Conservation (phyloP, 2,113 vertebrate genomes). For the Setophaga petechia region DNA sequence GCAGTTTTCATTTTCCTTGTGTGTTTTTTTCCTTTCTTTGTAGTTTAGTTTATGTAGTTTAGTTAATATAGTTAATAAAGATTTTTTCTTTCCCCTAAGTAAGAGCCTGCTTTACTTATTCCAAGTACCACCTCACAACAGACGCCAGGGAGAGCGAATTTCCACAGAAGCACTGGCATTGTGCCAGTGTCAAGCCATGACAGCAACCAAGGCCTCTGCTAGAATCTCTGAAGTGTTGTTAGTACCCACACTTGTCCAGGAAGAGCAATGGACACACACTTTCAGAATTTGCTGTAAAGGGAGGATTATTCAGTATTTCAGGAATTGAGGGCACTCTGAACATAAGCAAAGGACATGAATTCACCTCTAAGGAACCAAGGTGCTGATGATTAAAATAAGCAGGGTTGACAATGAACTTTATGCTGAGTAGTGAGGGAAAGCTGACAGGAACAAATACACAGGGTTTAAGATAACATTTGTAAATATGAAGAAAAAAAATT, state of each 20-base stretch:
- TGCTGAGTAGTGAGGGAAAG: neutral
- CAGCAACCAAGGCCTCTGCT: neutral
- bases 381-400: neutral
- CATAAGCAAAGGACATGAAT: neutral
- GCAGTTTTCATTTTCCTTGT: too few species aligned
- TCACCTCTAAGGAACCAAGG: neutral
- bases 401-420: neutral
- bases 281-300: neutral
- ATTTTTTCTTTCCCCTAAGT: too few species aligned
- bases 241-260: neutral
- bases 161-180: too few species aligned
- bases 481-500: neutral
- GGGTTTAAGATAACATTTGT: neutral
- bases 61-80: too few species aligned
- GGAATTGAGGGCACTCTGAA: neutral
- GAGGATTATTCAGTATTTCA: neutral
- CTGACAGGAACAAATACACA: neutral
- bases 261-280: neutral
- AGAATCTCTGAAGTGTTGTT: neutral
- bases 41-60: too few species aligned
- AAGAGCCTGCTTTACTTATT: too few species aligned
- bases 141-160: too few species aligned
- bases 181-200: too few species aligned
- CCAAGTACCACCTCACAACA: too few species aligned
- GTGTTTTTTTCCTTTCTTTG: too few species aligned